A percentile compares a stretch with the other conserved stretches of the same genome.
Evolutionary conservation across 2,888 invertebrate species (phyloP).

Genomic region (Antheraea yamamai): DNA sequence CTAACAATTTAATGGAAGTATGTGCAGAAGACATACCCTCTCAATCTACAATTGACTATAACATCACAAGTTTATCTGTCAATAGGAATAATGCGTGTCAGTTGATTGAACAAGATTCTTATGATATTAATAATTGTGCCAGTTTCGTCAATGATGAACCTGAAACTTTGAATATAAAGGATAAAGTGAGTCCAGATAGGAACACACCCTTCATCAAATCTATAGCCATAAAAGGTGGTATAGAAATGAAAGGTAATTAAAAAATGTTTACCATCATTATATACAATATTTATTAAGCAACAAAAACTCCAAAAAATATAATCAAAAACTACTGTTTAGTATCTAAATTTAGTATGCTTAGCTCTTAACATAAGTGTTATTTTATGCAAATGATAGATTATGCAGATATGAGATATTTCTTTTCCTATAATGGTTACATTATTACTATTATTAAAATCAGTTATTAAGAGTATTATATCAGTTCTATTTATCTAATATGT

Average conservation of each 20-base stretch:
- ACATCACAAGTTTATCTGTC: not conserved
- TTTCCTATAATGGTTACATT: too few species aligned
- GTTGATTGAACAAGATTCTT: not conserved
- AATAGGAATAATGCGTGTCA: not conserved
- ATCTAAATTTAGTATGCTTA: too few species aligned
- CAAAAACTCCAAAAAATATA: too few species aligned
- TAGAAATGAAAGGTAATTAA: slow-evolving; percentile 1
- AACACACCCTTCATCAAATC: not conserved
- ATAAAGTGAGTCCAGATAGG: not conserved
- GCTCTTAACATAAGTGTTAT: too few species aligned
- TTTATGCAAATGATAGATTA: too few species aligned
- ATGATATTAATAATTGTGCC: not conserved
- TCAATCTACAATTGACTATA: not conserved
- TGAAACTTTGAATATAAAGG: not conserved
- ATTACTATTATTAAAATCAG: too few species aligned
- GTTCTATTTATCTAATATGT: too few species aligned
- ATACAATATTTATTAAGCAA: too few species aligned
- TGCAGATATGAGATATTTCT: too few species aligned
- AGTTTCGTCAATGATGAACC: not conserved
- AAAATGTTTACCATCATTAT: not conserved
- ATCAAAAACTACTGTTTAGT: too few species aligned
- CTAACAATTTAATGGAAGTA: not conserved
- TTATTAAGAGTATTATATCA: too few species aligned
- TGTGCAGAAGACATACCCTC: not conserved
- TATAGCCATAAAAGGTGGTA: not conserved